Base-by-base conservation (phyloP, 2,797 vertebrate genomes). In the Onychomys torridus region DNA sequence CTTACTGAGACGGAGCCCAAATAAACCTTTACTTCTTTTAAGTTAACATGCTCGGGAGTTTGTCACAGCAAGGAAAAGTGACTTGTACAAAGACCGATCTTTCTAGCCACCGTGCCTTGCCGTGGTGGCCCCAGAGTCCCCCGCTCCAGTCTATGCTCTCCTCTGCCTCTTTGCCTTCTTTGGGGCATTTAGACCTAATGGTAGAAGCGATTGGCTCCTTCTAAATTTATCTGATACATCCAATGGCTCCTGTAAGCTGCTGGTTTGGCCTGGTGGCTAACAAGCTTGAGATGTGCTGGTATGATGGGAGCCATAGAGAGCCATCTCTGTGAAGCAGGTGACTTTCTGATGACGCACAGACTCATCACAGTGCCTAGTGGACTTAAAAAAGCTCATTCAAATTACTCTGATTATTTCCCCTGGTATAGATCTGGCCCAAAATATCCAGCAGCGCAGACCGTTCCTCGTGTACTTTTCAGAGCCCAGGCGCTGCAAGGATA, bases 331-430 rank as follows among this genome's bases (percentile, higher is more conserved):
- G 81, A 95, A 79, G 78, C 27, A 2, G 73, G 86, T 52, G 91
- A 77, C 2, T 91, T 59, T 94, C 69, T 8, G 79, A 87, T 94
- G 95, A 97, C 5, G 55, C 71, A 93, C 32, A 0, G 5, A 27
- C 86, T 49, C 93, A 65, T 63, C 91, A 11, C 46, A 34, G 12
- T 21, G 46, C 82, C 61, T 61, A 93, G 59, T 73, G 75, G 95
- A 32, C 86, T 95, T 67, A 93, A 95, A 87, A 97, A 97, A 93
- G 29, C 92, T 89, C 95, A 83, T 91, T 61, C 52, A 37, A 63
- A 95, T 92, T 89, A 95, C 89, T 95, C 92, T 32, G 49, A 92
- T 95, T 83, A 97, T 97, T 97, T 97, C 97, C 97, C 96, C 29
- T 87, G 96, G 69, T 87, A 71, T 83, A 87, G 57, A 92, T 89